These are phyloP conservation scores for Cheilosia vulpina DNA, from an alignment of 2,888 invertebrate species.

Conservation along the genomic window DNA sequence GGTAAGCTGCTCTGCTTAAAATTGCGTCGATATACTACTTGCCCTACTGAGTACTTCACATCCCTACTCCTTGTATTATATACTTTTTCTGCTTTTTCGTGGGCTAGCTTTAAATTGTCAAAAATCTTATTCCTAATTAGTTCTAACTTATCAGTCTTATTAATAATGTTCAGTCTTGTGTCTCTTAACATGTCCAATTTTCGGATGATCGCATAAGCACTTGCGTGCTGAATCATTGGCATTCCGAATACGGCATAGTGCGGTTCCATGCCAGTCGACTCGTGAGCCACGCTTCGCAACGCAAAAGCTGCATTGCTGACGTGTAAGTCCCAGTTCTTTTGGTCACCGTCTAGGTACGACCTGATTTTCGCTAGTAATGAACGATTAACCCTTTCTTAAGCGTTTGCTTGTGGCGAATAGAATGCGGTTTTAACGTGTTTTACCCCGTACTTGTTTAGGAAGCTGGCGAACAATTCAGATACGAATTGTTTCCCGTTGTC, in stretches of 20 bases:
- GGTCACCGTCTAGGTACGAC: background rate
- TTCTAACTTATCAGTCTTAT: background rate
- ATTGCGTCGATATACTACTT: background rate
- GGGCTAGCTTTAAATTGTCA: background rate
- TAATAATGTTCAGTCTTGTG: background rate
- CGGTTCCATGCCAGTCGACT: background rate
- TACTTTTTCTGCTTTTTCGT: background rate
- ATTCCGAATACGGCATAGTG: background rate
- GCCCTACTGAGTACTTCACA: background rate
- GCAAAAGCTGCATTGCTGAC: background rate
- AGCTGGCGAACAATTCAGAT: slow-evolving; percentile 1
- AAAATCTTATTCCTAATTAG: background rate
- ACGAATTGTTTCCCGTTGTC: slow-evolving; percentile 10
- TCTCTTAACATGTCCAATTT: background rate
- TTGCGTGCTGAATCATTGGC: background rate
- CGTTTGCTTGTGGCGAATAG: background rate
- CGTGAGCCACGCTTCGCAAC: background rate
- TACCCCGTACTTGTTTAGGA: slow-evolving; percentile 37
- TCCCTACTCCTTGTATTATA: background rate
- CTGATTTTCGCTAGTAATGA: background rate
- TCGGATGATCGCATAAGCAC: background rate
- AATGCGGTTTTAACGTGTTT: too few relatives aligned
- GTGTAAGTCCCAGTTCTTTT: too few relatives aligned
- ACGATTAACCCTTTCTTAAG: background rate
- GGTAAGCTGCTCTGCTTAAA: background rate